Base-by-base conservation (phyloP, 2,797 vertebrate species). In the Alectoris magna region DNA sequence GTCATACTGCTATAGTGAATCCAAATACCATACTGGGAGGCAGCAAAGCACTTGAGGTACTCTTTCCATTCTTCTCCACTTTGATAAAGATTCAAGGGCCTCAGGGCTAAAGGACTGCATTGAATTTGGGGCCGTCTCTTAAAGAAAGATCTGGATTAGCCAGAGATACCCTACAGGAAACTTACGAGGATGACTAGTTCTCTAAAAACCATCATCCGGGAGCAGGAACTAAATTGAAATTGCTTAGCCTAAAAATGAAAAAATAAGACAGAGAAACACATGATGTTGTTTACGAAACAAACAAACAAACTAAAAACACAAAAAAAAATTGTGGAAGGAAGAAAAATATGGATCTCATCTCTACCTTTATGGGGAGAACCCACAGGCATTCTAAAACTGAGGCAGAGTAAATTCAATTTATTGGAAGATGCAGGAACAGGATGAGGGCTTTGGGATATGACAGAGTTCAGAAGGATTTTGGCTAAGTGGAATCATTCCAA, bases 1-100 rank as follows among this genome's bases (percentile, higher is more conserved):
- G 94, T 91, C 85, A 87, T 75, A 23, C 43, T 84, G 82, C 79
- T 78, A 73, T 66, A 67, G 79, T 51, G 73, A 95, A 81, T 91
- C 91, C 73, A 81, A 84, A 93, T 67, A 16, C 46, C 73, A 80
- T 8, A 51, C 89, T 31, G 73, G 67, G 73, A 91, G 55, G 39
- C 73, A 90, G 82, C 55, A 90, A 64, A 56, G 46, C 46, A 43
- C n/a, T 26, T 34, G 14, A 81, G 70, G 44, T 38, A 66, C 24
- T 69, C 12, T 63, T 71, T 94, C 66, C 58, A 43, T 63, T 75
- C 69, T 91, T 49, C 21, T 80, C 46, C 68, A 67, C 75, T 94
- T 89, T 80, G 62, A 83, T 87, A 46, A 75, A 92, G n/a, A 85
- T 58, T 51, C 36, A 38, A 75, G 43, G 36, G 24, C 23, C 26